A percentile compares a stretch with the other conserved stretches of the same genome.
These are phyloP conservation scores for Baronia brevicornis DNA, from an alignment of 2,888 invertebrate species.

Conservation along the genomic window DNA sequence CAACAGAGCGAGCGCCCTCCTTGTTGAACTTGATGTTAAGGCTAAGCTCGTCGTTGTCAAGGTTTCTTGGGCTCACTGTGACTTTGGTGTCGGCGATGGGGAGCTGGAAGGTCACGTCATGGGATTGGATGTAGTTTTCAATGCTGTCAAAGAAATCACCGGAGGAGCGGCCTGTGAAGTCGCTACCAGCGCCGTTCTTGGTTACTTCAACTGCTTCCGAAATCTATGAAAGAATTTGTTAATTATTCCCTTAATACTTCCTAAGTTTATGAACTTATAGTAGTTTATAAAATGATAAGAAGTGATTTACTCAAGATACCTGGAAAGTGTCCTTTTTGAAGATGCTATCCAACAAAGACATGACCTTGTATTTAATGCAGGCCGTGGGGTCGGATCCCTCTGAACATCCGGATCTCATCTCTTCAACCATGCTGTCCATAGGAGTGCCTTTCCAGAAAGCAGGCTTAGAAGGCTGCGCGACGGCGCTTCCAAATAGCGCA, in stretches of 20 bases:
- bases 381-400: slow-evolving; percentile 85
- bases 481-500: slow-evolving; percentile 74
- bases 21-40: slow-evolving; percentile 80
- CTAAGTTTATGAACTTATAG: slow-evolving; percentile 7
- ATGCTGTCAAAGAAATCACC: slow-evolving; percentile 80
- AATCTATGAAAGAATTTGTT: slow-evolving; percentile 63
- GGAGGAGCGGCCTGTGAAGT: slow-evolving; percentile 75
- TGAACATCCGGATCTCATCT: slow-evolving; percentile 84
- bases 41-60: slow-evolving; percentile 84
- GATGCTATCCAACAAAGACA: slow-evolving; percentile 85
- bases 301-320: slow-evolving; percentile 55
- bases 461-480: slow-evolving; percentile 78
- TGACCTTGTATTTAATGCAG: slow-evolving; percentile 89
- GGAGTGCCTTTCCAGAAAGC: slow-evolving; percentile 82
- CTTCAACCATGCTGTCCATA: slow-evolving; percentile 84
- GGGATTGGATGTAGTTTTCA: slow-evolving; percentile 83
- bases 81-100: slow-evolving; percentile 83
- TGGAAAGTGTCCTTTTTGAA: slow-evolving; percentile 87
- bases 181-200: slow-evolving; percentile 80
- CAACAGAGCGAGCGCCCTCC: slow-evolving; percentile 72
- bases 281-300: slow-evolving; percentile 13
- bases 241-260: neutral
- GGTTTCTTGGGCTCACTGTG: slow-evolving; percentile 85
- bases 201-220: slow-evolving; percentile 84
- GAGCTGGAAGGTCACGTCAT: slow-evolving; percentile 86